phyloP scores from a whole-genome alignment of 2,113 vertebrate species.

The Aptenodytes patagonicus region DNA sequence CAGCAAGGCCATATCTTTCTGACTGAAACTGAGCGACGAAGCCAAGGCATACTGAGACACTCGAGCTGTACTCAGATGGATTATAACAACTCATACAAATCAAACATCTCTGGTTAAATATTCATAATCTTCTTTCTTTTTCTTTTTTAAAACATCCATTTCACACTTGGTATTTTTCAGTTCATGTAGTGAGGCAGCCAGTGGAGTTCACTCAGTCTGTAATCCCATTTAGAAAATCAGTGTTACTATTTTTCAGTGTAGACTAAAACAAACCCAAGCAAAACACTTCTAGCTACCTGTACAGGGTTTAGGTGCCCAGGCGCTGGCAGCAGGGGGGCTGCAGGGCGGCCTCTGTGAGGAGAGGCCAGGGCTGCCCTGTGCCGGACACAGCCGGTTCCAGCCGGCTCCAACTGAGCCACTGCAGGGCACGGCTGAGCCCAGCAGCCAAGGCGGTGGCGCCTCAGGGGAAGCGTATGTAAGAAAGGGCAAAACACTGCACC shows the following conservation, averaged over 20 bases:
- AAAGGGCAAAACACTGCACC: background rate
- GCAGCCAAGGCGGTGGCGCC: accelerated
- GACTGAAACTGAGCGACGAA: background rate
- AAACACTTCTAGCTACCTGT: background rate
- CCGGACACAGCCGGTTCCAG: accelerated
- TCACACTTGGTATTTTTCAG: background rate
- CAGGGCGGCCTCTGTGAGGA: background rate
- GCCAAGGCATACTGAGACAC: background rate
- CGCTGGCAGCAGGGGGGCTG: accelerated
- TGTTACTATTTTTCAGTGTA: background rate
- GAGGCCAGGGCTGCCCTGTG: accelerated
- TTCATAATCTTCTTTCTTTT: background rate
- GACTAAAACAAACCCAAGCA: background rate
- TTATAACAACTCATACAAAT: background rate
- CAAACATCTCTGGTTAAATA: background rate
- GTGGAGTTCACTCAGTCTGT: background rate
- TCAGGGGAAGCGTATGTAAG: background rate
- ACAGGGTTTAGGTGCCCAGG: accelerated
- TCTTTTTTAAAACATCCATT: background rate
- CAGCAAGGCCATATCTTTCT: background rate
- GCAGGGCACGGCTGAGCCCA: accelerated
- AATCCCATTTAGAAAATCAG: background rate
- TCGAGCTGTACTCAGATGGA: background rate
- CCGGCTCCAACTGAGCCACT: accelerated
- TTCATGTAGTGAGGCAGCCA: background rate